Conservation (phyloP, 2,113 vertebrate species). For the Gobius niger region DNA sequence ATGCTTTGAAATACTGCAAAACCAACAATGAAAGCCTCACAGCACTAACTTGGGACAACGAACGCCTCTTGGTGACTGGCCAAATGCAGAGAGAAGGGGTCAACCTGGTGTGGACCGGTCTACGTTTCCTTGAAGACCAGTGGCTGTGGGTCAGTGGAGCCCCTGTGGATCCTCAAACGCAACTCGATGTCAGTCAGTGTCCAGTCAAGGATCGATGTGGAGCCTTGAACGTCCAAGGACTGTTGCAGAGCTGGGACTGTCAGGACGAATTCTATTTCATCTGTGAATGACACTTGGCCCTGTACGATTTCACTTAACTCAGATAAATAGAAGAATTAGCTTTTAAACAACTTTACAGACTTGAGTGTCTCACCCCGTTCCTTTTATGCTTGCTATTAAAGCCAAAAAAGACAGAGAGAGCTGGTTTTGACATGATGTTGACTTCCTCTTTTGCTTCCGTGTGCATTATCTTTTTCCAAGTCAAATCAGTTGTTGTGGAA, state of each 20-base stretch:
- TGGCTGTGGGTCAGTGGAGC: constrained; percentile 10
- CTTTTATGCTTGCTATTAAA: no score
- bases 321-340: not conserved
- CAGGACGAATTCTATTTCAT: constrained; percentile 6
- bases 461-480: no score
- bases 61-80: no score
- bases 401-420: no score
- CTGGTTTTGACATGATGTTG: no score
- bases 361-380: no score
- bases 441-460: no score
- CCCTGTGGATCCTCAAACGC: not conserved
- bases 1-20: constrained; percentile 40
- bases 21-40: not conserved
- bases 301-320: no score
- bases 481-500: no score
- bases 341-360: no score
- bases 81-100: not conserved
- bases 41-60: not conserved
- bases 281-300: constrained; percentile 13
- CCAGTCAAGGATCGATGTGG: not conserved
- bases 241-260: not conserved
- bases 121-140: constrained; percentile 3
- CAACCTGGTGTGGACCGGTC: not conserved
- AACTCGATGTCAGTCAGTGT: not conserved
- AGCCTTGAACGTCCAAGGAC: not conserved